Conservation (phyloP, 2,888 invertebrate genomes). For the Cheilosia vernalis region DNA sequence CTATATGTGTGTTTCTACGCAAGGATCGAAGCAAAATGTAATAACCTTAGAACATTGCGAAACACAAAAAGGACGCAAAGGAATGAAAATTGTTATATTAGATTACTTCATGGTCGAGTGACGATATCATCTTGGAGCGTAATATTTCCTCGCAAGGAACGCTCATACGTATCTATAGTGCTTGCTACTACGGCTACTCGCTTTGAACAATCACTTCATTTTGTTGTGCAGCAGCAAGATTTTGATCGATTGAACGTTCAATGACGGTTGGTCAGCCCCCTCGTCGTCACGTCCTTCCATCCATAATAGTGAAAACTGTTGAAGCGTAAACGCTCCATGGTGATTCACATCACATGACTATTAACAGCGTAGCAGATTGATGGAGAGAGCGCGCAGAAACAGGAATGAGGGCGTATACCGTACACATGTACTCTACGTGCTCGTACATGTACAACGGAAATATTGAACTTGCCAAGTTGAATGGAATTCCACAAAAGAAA, state of each 20-base stretch:
- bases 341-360: constrained; percentile 73
- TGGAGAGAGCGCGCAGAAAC: constrained; percentile 22
- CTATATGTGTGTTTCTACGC: constrained; percentile 1
- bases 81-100: constrained; percentile 75
- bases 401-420: background rate
- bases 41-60: constrained; percentile 73
- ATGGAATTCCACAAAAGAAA: constrained; percentile 74
- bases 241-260: constrained; percentile 73
- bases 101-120: constrained; percentile 75
- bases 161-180: constrained; percentile 4
- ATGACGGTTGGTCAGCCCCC: constrained; percentile 56
- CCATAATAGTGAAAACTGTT: constrained; percentile 67
- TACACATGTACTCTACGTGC: constrained; percentile 21
- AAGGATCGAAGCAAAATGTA: constrained; percentile 63
- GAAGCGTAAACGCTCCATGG: constrained; percentile 72
- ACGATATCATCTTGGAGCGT: constrained; percentile 74
- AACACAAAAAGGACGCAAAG: constrained; percentile 71
- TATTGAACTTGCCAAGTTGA: constrained; percentile 72
- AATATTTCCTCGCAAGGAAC: constrained; percentile 68
- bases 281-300: background rate
- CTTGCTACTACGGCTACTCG: constrained; percentile 41
- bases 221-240: constrained; percentile 71
- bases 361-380: constrained; percentile 62
- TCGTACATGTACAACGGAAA: constrained; percentile 56
- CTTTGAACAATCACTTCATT: constrained; percentile 74